Conservation (phyloP, 2,888 invertebrate species). For the Drosophila peninsularis region DNA sequence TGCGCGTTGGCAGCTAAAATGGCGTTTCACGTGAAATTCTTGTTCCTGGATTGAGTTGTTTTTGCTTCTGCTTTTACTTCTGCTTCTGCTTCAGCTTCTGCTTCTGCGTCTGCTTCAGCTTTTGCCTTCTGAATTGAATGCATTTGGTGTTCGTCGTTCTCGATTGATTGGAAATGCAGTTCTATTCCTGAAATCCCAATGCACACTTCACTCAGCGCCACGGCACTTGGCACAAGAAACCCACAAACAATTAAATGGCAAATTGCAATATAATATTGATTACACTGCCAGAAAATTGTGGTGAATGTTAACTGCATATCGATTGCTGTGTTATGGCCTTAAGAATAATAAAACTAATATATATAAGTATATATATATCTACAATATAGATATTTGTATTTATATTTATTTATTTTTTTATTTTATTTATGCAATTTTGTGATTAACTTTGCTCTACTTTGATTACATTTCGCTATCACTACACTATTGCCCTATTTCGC, state of each 20-base stretch:
- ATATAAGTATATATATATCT: too few species aligned
- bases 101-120: neutral
- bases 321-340: neutral
- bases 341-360: neutral
- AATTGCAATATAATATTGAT: slow-evolving; percentile 8
- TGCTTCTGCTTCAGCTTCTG: neutral
- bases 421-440: too few species aligned
- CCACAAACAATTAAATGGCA: slow-evolving; percentile 20
- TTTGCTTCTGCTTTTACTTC: slow-evolving; percentile 4
- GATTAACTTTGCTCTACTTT: too few species aligned
- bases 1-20: slow-evolving; percentile 40
- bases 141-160: slow-evolving; percentile 28
- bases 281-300: slow-evolving; percentile 1
- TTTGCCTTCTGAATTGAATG: slow-evolving; percentile 35
- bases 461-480: too few species aligned
- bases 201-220: neutral
- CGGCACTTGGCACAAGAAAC: slow-evolving; percentile 24
- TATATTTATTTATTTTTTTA: too few species aligned
- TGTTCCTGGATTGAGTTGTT: slow-evolving; percentile 31
- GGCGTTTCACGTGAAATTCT: slow-evolving; percentile 49
- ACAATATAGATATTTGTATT: too few species aligned
- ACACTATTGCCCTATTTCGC: neutral
- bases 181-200: neutral
- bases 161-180: slow-evolving; percentile 50
- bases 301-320: too few species aligned